A percentile compares a stretch with the other conserved stretches of the same genome.
Evolutionary conservation across 2,888 invertebrate species (phyloP).

Genomic region (Xestoiulus laeticollis): DNA sequence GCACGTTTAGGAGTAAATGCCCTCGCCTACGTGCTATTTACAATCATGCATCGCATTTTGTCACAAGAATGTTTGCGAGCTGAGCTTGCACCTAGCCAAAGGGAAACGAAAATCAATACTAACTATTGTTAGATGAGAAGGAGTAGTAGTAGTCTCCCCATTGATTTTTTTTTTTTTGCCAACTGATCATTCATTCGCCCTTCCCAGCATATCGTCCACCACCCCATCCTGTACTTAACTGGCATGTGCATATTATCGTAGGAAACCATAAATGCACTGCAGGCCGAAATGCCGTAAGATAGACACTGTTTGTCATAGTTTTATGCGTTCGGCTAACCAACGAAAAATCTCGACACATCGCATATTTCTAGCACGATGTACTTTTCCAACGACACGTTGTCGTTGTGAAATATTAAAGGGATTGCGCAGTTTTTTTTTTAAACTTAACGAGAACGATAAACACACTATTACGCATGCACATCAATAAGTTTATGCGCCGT

Average conservation of each 20-base stretch:
- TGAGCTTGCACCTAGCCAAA: not conserved
- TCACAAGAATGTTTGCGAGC: slow-evolving; percentile 28
- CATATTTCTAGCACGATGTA: not conserved
- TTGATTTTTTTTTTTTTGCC: slow-evolving; percentile 37
- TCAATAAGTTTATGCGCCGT: no score
- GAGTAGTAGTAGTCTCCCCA: slow-evolving; percentile 6
- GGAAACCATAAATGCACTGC: slow-evolving; percentile 19
- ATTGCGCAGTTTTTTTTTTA: no score
- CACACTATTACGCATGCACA: no score
- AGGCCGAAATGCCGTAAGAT: not conserved
- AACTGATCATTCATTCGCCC: slow-evolving; percentile 37
- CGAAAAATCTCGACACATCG: not conserved
- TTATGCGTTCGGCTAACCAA: not conserved
- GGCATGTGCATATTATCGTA: slow-evolving; percentile 19
- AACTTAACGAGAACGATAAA: no score
- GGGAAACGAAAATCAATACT: slow-evolving; percentile 15
- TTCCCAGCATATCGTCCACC: not conserved
- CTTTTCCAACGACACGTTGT: not conserved
- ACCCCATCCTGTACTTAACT: slow-evolving; percentile 11
- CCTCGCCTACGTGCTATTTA: slow-evolving; percentile 33
- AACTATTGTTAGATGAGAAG: slow-evolving; percentile 34
- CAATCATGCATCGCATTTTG: slow-evolving; percentile 33
- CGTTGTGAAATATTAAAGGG: slow-evolving; percentile 10
- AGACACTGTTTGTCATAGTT: not conserved
- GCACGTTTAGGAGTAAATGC: slow-evolving; percentile 37